phyloP scores from a whole-genome alignment of 2,113 vertebrate genomes.

The Limnothrissa miodon region DNA sequence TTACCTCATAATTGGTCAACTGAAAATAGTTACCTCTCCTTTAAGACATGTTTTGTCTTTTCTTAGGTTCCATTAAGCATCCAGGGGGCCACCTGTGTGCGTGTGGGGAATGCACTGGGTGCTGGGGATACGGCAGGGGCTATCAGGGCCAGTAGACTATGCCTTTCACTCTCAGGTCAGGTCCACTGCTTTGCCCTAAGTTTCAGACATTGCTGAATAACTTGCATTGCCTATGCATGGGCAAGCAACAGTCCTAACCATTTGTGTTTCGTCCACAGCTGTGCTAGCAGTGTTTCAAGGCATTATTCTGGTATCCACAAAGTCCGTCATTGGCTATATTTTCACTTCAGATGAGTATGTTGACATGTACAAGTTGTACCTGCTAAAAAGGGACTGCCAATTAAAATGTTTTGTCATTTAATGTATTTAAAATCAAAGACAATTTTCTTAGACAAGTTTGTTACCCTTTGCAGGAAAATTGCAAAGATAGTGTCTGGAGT shows the following conservation, averaged over 20 bases:
- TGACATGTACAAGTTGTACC: background rate
- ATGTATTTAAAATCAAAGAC: background rate
- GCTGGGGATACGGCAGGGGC: slow-evolving; percentile 74
- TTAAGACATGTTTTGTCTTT: background rate
- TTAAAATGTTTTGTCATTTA: no score
- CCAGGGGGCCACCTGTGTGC: slow-evolving; percentile 74
- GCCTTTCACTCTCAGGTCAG: slow-evolving; percentile 76
- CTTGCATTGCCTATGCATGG: background rate
- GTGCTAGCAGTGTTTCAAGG: slow-evolving; percentile 67
- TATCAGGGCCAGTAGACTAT: slow-evolving; percentile 65
- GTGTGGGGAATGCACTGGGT: slow-evolving; percentile 84
- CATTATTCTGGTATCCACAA: slow-evolving; percentile 65
- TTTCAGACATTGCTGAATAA: no score
- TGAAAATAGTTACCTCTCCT: no score
- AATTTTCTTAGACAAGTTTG: background rate
- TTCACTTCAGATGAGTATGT: slow-evolving; percentile 84
- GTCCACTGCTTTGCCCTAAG: background rate
- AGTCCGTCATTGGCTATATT: slow-evolving; percentile 74
- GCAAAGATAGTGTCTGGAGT: slow-evolving; percentile 57
- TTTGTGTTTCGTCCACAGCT: slow-evolving; percentile 56
- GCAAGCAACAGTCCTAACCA: background rate
- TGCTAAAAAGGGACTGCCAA: no score
- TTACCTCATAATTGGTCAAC: no score
- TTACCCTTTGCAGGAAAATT: slow-evolving; percentile 58
- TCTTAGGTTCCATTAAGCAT: slow-evolving; percentile 78